Evolutionary conservation across 1,140 invertebrate genomes (phyloP), one percentile per base, ranked within the genome.

Genomic region (Hesperophylax magnus): DNA sequence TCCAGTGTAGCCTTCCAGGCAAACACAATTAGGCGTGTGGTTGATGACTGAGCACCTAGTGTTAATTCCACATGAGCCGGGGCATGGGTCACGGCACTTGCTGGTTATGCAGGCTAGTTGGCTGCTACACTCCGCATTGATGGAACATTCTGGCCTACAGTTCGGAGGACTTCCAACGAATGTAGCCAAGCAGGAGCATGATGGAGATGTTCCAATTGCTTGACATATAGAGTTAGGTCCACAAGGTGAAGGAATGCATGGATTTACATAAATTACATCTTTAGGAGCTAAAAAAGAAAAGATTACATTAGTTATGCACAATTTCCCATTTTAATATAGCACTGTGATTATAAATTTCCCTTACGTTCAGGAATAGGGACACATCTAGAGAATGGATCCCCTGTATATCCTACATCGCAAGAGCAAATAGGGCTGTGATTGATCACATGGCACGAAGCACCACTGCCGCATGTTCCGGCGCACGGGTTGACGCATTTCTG

Each of bases 1-100:
- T 14, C 94, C 94, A 18, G 90, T 91, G 81, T 91, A 94, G 65
- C 92, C 92, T 78, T 91, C 89, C 77, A 89, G 86, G 87, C 93
- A 94, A 82, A 87, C 88, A 84, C 93, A 94, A 69, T 91, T 91
- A 4, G 93, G 93, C 15, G 90, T 91, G 81, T 93, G 93, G 84
- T 92, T 93, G 20, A 92, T 89, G 65, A 93, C 92, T 85, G 84
- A 88, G 85, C 93, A 93, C 84, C 89, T 86, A 9, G 92, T 93
- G 83, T 91, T 91, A 2, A 90, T 75, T 39, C 93, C 94, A 87
- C 94, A 95, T 22, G 93, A 92, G 18, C 93, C 93, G n/a, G 91
- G 90, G 84, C 94, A 95, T n/a, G 94, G 93, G 84, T 95, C 92
- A 82, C 86, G 87, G 86, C 94, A 95, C 86, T 92, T 93, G 81